Conservation (phyloP, 2,797 vertebrate genomes). For the Ctenopoma multispine region DNA sequence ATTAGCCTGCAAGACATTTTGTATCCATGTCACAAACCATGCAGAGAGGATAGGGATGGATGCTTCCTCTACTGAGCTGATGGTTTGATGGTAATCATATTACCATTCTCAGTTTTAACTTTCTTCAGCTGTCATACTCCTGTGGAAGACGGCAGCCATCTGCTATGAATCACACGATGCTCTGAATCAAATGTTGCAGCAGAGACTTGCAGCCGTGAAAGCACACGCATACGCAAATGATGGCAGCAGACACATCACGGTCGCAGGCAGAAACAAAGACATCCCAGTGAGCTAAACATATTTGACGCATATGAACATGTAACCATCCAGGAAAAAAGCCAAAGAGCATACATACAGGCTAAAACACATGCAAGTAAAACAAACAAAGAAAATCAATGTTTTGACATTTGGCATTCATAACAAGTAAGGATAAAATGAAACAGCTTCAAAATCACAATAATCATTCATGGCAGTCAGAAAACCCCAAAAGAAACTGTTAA, state of each 20-base stretch:
- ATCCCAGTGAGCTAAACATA: conserved; percentile 39
- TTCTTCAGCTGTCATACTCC: conserved; percentile 67
- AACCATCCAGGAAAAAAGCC: conserved; percentile 17
- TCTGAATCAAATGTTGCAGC: conserved; percentile 65
- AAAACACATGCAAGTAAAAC: conserved; percentile 20
- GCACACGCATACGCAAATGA: conserved; percentile 61
- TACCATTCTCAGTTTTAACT: conserved; percentile 67
- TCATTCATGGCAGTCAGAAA: not conserved
- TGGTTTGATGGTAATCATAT: conserved; percentile 72
- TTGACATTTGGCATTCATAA: conserved; percentile 12
- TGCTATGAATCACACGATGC: conserved; percentile 70
- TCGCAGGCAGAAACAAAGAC: conserved; percentile 58
- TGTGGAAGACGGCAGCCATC: conserved; percentile 70
- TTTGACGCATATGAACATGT: conserved; percentile 51
- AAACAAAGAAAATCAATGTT: conserved; percentile 37
- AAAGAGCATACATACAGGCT: conserved; percentile 7
- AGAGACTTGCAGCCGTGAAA: conserved; percentile 62
- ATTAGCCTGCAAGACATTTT: conserved; percentile 73
- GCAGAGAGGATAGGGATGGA: conserved; percentile 62
- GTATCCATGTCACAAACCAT: conserved; percentile 71
- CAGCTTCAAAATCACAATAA: conserved; percentile 18
- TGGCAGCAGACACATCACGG: conserved; percentile 57
- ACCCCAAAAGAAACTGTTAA: conserved; percentile 17
- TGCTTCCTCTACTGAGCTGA: conserved; percentile 62
- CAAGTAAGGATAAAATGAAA: not conserved